These are phyloP conservation scores for Amphipoea lucens DNA, from an alignment of 2,888 invertebrate species.

Conservation along the genomic window DNA sequence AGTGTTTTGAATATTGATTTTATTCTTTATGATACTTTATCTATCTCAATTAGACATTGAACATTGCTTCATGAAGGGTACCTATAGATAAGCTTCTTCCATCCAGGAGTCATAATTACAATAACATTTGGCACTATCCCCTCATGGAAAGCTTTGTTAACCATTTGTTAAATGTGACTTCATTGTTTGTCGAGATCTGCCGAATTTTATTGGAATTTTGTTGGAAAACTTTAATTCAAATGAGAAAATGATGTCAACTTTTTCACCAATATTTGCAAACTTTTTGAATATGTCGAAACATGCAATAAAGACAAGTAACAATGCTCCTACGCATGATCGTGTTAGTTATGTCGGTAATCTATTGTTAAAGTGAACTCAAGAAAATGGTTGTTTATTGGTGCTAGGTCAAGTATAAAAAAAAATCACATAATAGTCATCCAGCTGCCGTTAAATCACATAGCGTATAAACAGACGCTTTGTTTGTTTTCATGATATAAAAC, in stretches of 20 bases:
- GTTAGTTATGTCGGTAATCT: constrained; percentile 24
- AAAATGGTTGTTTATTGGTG: constrained; percentile 41
- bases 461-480: constrained; percentile 20
- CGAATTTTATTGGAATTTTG: neutral
- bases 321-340: constrained; percentile 23
- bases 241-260: neutral
- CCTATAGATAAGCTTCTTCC: too few species aligned
- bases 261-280: neutral
- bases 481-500: constrained; percentile 50
- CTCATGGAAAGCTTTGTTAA: neutral
- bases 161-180: neutral
- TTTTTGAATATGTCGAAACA: constrained; percentile 1
- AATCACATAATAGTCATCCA: constrained; percentile 40
- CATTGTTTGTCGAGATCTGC: constrained; percentile 7
- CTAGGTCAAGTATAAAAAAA: constrained; percentile 46
- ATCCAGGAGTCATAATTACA: neutral
- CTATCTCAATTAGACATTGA: neutral
- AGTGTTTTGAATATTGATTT: constrained; percentile 26
- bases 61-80: too few species aligned
- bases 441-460: constrained; percentile 43
- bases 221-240: neutral
- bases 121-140: constrained; percentile 1
- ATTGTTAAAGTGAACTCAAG: constrained; percentile 43
- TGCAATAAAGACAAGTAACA: constrained; percentile 11
- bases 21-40: constrained; percentile 15